phyloP scores from a whole-genome alignment of 2,113 vertebrate species.

The Odobenus rosmarus region DNA sequence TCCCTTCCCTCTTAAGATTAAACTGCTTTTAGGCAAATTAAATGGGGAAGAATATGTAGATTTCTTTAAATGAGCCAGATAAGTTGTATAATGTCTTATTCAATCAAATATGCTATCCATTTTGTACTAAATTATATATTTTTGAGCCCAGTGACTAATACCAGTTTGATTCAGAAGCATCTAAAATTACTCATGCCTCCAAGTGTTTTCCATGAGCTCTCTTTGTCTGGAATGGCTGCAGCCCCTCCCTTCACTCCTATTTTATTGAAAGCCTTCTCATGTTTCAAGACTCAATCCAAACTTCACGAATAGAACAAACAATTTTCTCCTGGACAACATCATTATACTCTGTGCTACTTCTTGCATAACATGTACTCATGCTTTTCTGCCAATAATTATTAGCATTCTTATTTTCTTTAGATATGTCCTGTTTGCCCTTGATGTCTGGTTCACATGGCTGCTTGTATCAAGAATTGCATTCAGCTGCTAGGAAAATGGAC shows the following conservation, averaged over 20 bases:
- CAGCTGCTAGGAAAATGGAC: background rate
- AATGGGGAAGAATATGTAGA: background rate
- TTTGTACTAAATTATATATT: background rate
- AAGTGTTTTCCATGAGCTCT: background rate
- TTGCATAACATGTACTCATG: background rate
- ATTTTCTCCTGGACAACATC: background rate
- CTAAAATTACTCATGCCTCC: background rate
- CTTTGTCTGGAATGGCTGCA: background rate
- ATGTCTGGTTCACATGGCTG: background rate
- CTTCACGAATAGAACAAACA: background rate
- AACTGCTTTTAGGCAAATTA: background rate
- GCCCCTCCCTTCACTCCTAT: background rate
- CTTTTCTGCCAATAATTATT: background rate
- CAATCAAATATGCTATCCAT: background rate
- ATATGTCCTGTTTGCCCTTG: background rate
- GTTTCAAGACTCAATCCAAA: background rate
- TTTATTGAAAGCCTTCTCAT: background rate
- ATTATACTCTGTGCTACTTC: rapidly evolving
- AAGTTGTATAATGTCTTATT: background rate
- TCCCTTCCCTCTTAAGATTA: background rate
- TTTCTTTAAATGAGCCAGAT: constrained; percentile 15
- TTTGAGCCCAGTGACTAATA: background rate
- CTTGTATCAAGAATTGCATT: background rate
- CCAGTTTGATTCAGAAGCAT: background rate
- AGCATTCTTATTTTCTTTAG: background rate